Percentiles rank a stretch among this genome's conserved stretches.
These are phyloP conservation scores for Brachionichthys hirsutus DNA, from an alignment of 2,113 vertebrate genomes.

Conservation along the genomic window DNA sequence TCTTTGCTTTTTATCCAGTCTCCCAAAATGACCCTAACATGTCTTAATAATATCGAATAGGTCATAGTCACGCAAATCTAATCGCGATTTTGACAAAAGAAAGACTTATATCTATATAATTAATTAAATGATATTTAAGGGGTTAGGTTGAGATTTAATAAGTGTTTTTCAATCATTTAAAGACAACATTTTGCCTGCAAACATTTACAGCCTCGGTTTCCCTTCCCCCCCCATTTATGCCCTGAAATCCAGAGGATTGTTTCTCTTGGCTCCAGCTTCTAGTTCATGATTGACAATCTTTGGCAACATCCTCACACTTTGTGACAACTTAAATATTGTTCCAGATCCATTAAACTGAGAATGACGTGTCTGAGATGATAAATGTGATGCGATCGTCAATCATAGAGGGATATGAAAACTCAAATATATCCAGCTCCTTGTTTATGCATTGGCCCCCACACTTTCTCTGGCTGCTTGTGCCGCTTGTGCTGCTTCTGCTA, in stretches of 20 bases:
- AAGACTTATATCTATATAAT: neutral
- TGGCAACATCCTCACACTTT: conserved; percentile 35
- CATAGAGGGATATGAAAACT: neutral
- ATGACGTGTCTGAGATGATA: too few relatives aligned
- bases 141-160: too few relatives aligned
- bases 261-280: conserved; percentile 27
- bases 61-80: too few relatives aligned
- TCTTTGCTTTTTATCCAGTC: too few relatives aligned
- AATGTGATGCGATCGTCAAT: conserved; percentile 4
- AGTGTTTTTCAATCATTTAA: too few relatives aligned
- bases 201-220: conserved; percentile 50
- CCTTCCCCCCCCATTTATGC: conserved; percentile 12
- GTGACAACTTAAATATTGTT: conserved; percentile 39
- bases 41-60: too few relatives aligned
- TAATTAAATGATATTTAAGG: too few relatives aligned
- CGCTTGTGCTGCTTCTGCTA: neutral
- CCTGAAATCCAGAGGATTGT: conserved; percentile 20
- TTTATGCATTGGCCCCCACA: conserved; percentile 3
- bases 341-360: conserved; percentile 44
- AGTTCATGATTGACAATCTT: conserved; percentile 42
- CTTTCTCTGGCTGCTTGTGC: conserved; percentile 12
- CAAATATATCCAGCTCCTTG: neutral
- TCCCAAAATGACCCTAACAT: too few relatives aligned
- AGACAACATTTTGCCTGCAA: conserved; percentile 6
- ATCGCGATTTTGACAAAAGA: too few relatives aligned